phyloP scores from a whole-genome alignment of 1,140 invertebrate species.

The Drosophila hydei region DNA sequence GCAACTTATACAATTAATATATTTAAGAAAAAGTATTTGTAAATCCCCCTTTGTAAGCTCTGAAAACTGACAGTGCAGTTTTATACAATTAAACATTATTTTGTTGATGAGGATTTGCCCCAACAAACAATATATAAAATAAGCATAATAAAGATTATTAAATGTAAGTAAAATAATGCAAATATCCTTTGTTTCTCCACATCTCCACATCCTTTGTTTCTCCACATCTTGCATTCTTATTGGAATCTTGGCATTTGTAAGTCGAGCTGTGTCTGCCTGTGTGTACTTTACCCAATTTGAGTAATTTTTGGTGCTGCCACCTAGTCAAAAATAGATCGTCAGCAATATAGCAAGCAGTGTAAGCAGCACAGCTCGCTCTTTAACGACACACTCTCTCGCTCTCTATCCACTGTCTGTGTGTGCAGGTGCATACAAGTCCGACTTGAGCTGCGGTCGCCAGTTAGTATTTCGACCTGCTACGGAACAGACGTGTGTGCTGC shows the following conservation, averaged over 20 bases:
- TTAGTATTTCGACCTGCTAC: constrained; percentile 46
- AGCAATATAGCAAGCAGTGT: neutral
- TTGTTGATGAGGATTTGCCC: no score
- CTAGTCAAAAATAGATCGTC: neutral
- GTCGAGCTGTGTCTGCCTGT: no score
- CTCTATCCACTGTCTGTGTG: neutral
- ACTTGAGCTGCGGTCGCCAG: constrained; percentile 29
- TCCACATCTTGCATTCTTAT: no score
- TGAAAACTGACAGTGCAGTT: neutral
- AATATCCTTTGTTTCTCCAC: no score
- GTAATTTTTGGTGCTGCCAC: neutral
- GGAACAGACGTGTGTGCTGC: constrained; percentile 44
- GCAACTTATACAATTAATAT: neutral
- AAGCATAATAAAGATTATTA: no score
- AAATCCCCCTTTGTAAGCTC: neutral
- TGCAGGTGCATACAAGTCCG: constrained; percentile 17
- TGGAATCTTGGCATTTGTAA: no score
- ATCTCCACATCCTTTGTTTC: no score
- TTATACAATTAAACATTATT: neutral
- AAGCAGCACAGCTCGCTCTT: neutral
- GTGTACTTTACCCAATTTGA: neutral
- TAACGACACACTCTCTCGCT: neutral
- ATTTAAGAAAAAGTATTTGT: neutral
- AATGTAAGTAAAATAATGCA: no score
- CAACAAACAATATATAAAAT: no score